A percentile compares a stretch with the other conserved stretches of the same genome.
Evolutionary conservation across 2,113 vertebrate species (phyloP).

Genomic region (Donacobius atricapilla): DNA sequence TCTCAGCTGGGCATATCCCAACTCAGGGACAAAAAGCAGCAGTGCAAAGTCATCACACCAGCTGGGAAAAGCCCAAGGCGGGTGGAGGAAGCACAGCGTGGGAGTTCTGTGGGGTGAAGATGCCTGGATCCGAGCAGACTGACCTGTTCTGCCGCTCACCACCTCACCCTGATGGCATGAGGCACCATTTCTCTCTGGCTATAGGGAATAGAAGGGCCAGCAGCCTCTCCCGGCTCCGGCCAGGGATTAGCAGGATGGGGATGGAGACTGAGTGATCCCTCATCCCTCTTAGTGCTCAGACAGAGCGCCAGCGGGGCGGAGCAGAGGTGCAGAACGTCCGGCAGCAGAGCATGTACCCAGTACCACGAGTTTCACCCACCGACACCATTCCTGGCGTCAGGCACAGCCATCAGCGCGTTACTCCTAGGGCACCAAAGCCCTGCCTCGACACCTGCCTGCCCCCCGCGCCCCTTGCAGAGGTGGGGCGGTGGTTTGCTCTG

Average conservation of each 20-base stretch:
- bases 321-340: accelerated
- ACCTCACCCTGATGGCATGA: neutral
- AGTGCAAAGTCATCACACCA: neutral
- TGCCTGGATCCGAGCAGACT: accelerated
- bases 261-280: accelerated
- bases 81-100: neutral
- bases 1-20: neutral
- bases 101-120: neutral
- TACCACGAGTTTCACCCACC: neutral
- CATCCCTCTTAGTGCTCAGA: neutral
- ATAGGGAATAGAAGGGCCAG: accelerated
- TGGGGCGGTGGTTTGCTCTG: accelerated
- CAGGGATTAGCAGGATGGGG: neutral
- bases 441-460: neutral
- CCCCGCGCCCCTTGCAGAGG: neutral
- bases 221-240: neutral
- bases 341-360: neutral
- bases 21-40: neutral
- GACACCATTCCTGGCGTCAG: accelerated
- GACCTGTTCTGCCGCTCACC: neutral
- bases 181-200: neutral
- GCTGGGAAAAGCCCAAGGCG: neutral
- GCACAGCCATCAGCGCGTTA: accelerated
- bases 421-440: neutral
- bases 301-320: neutral